Base-by-base conservation (phyloP, 2,797 vertebrate genomes). In the Malacoraja senta region DNA sequence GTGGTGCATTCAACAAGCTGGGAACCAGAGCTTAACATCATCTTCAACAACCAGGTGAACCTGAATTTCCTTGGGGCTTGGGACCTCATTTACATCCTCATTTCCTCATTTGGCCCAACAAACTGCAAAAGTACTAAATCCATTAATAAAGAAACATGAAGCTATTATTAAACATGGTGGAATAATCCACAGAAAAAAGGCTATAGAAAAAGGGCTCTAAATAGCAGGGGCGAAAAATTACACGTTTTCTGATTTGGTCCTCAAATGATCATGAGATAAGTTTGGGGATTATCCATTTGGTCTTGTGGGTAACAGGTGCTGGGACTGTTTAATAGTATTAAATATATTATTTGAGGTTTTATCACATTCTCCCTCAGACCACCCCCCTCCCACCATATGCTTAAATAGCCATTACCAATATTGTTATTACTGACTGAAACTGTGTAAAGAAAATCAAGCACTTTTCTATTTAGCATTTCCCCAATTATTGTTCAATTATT, bases 21-120 rank as follows among this genome's bases (percentile, higher is more conserved):
- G 35, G 19, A 12, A 24, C 65, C 90, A 91, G 29, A 35, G 90
- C 65, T 35, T 26, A 91, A 35, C 90, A 91, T 13, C 68, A 91
- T 3, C 9, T 91, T 74, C 71, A 72, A 91, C 24, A 35, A 29
- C 26, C 35, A 91, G 68, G 38, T 29, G 29, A 91, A 44, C 35
- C 63, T 72, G 72, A 13, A 71, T 72, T 32, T 35, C 1, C 68
- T 53, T 38, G 26, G 10, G 38, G 29, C 68, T 38, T 6, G 19
- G 72, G 72, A 90, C 63, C 32, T 68, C 21, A 53, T 88, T 91
- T 91, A 74, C 38, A 72, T 91, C n/a, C n/a, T n/a, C n/a, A n/a
- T n/a, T n/a, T n/a, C n/a, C n/a, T n/a, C 38, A 74, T 7, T 44
- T 32, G 9, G 35, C 35, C 26, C 35, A 53, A 91, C 38, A 74